Conservation (phyloP, 1,140 invertebrate genomes). For the Nephila pilipes region DNA sequence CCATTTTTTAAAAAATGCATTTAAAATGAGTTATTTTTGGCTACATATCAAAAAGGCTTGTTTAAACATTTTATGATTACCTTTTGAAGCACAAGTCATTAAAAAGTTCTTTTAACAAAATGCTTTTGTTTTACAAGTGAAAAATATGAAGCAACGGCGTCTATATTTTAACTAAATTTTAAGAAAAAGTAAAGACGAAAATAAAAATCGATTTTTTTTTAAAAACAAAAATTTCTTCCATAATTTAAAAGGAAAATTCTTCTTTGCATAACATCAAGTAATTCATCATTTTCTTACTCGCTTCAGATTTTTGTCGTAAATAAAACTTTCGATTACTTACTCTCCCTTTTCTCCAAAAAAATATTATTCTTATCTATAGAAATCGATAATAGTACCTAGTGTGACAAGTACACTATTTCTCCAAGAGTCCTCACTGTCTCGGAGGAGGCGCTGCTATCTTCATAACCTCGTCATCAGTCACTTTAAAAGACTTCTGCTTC, state of each 20-base stretch:
- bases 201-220: not conserved
- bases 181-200: not conserved
- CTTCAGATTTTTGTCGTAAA: not conserved
- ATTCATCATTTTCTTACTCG: not conserved
- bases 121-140: no score
- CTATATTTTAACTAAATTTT: no score
- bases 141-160: no score
- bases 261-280: not conserved
- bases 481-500: conserved; percentile 32
- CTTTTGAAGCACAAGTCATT: no score
- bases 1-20: no score
- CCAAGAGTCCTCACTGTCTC: conserved; percentile 2
- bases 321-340: not conserved
- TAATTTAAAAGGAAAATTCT: not conserved
- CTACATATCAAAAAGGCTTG: no score
- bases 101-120: no score
- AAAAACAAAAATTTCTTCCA: no score
- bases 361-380: conserved; percentile 2
- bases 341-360: not conserved
- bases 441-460: conserved; percentile 8
- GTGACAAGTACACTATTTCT: not conserved
- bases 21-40: no score
- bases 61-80: no score
- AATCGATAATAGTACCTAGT: conserved; percentile 52
- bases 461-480: conserved; percentile 60